Conservation (phyloP, 2,888 invertebrate genomes). For the Glyphotaelius pellucidus region DNA sequence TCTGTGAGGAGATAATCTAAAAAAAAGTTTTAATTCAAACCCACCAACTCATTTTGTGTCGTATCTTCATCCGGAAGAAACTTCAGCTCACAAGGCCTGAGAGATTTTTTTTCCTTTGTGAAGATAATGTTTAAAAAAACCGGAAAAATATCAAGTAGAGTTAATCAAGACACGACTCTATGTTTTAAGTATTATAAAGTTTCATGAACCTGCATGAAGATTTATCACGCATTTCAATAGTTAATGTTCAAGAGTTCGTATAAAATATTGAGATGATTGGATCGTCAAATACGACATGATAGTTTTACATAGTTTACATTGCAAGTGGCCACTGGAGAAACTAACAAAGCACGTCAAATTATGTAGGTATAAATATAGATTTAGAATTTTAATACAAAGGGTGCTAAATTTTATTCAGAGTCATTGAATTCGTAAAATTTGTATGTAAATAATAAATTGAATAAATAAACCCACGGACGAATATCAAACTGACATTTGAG, state of each 20-base stretch:
- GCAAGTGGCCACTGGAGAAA: neutral
- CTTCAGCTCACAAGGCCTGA: too few relatives aligned
- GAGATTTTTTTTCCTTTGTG: too few relatives aligned
- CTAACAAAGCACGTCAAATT: neutral
- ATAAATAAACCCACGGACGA: neutral
- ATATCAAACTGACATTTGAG: conserved; percentile 2
- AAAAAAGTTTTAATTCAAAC: too few relatives aligned
- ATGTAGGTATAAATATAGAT: neutral
- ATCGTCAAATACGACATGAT: neutral
- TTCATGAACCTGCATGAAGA: neutral
- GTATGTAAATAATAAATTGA: too few relatives aligned
- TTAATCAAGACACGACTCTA: too few relatives aligned
- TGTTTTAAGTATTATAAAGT: neutral
- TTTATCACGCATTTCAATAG: too few relatives aligned
- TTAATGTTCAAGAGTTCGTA: too few relatives aligned
- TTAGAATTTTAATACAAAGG: neutral
- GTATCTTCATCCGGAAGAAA: too few relatives aligned
- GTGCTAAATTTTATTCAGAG: neutral
- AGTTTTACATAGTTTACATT: neutral
- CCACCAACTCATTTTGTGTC: too few relatives aligned
- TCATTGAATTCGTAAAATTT: neutral
- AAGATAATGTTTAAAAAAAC: too few relatives aligned
- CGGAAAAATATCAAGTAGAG: too few relatives aligned
- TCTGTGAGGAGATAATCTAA: too few relatives aligned
- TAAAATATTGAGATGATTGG: neutral